Conservation (phyloP, 2,797 vertebrate species). For the Dromococcyx pavoninus region DNA sequence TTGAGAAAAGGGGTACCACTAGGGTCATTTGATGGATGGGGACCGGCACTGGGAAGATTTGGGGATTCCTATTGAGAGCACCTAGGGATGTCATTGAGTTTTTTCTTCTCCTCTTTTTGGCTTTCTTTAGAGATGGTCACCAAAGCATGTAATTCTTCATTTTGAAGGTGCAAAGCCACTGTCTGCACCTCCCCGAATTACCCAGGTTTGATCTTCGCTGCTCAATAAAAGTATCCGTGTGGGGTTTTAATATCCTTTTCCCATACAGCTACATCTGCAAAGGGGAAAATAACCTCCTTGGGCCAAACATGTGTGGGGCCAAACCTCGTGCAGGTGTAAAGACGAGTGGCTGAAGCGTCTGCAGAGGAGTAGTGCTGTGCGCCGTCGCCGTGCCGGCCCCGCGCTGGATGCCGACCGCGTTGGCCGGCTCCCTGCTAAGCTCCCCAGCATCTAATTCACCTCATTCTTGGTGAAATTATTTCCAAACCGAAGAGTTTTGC, state of each 20-base stretch:
- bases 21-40: neutral
- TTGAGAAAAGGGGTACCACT: neutral
- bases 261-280: neutral
- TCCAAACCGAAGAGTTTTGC: neutral
- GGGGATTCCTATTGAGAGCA: neutral
- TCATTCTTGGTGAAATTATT: neutral
- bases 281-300: neutral
- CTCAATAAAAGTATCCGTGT: neutral
- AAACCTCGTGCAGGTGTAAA: neutral
- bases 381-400: fast-evolving
- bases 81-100: neutral
- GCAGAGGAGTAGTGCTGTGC: neutral
- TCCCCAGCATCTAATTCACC: neutral
- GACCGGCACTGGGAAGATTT: neutral
- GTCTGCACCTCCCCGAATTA: fast-evolving
- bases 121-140: neutral
- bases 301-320: constrained; percentile 28
- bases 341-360: neutral
- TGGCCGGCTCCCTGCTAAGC: neutral
- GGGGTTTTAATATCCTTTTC: neutral
- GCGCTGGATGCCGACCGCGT: neutral
- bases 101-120: neutral
- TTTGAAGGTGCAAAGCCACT: neutral
- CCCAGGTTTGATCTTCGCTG: neutral
- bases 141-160: neutral